A percentile compares a stretch with the other conserved stretches of the same genome.
Evolutionary conservation across 2,797 vertebrate genomes (phyloP).

Genomic region (Podargus strigoides): DNA sequence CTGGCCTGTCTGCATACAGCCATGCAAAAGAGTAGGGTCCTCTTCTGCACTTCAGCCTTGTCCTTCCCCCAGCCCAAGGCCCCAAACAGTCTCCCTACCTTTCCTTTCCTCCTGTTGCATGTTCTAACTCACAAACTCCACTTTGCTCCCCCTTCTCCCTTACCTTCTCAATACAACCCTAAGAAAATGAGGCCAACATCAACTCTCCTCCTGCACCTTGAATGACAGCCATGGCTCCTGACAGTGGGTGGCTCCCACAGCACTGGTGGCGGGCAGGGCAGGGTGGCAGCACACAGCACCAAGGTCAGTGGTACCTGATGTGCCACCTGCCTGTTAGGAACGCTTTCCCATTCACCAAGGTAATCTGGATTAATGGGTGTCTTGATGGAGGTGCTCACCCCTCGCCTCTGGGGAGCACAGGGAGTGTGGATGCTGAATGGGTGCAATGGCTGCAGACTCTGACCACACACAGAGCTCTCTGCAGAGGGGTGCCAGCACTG

Average conservation of each 20-base stretch:
- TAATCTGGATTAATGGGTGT: not conserved
- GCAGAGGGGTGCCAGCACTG: not conserved
- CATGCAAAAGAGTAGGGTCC: not conserved
- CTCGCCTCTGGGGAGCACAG: not conserved
- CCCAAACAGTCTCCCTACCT: not conserved
- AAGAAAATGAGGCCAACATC: not conserved
- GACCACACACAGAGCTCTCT: not conserved
- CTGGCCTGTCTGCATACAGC: not conserved
- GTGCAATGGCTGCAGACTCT: not conserved
- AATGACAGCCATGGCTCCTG: not conserved
- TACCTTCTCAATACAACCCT: not conserved
- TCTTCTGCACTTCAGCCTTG: not conserved
- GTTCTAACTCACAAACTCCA: not conserved
- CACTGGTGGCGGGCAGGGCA: not conserved
- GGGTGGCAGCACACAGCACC: not conserved
- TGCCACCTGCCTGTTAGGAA: not conserved
- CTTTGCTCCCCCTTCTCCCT: not conserved
- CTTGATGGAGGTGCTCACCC: accelerated
- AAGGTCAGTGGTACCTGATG: not conserved
- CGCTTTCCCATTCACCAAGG: accelerated
- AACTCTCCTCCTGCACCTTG: not conserved
- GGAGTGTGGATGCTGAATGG: accelerated
- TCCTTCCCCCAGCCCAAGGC: not conserved
- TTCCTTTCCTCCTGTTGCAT: not conserved
- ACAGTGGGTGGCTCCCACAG: not conserved